Base-by-base conservation (phyloP, 1,140 invertebrate genomes). In the Tribolium castaneum region DNA sequence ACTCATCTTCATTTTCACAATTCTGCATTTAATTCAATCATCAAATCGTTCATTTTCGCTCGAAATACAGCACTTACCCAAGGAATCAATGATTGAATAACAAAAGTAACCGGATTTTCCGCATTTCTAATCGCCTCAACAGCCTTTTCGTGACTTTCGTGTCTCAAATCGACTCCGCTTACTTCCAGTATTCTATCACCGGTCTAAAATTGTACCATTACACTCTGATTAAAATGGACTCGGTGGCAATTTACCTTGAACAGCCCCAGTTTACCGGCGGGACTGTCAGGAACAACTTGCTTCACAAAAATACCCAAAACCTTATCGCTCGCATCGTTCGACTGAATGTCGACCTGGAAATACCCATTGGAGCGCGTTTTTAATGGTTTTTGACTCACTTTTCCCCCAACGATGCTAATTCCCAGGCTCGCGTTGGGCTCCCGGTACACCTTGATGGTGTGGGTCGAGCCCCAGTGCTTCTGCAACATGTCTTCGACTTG, bases 301-400 rank as follows among this genome's bases (percentile, higher is more conserved):
- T 99, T 99, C 81, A 99, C 98, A 86, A 99, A 99, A 83, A 99
- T 99, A 10, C 98, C 98, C 56, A 96, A 94, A 77, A 98, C 89
- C 6, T 86, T 84, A 73, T 87, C 86, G 6, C 86, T 25, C 2
- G 78, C 56, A 12, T 84, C 79, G 5, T 82, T 75, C 2, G 78
- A 85, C 82, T 90, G 90, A 83, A 82, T 88, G 90, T 92, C 91
- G 76, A 92, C 90, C 90, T 91, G 82, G 66, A 50, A 72, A 13
- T 51, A 59, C 3, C 7, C 7, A 75, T 62, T n/a, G 62, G 3
- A 35, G 12, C n/a, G 6, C 51, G 52, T 54, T 50, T 79, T 66
- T 30, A 6, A 4, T 30, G 3, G 1, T 30, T 34, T 6, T 16
- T 56, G 35, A 34, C n/a, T 89, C 83, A 97, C 96, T 90, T 97